These are phyloP conservation scores for Eurystomus gularis DNA, from an alignment of 2,113 vertebrate species.

Conservation along the genomic window DNA sequence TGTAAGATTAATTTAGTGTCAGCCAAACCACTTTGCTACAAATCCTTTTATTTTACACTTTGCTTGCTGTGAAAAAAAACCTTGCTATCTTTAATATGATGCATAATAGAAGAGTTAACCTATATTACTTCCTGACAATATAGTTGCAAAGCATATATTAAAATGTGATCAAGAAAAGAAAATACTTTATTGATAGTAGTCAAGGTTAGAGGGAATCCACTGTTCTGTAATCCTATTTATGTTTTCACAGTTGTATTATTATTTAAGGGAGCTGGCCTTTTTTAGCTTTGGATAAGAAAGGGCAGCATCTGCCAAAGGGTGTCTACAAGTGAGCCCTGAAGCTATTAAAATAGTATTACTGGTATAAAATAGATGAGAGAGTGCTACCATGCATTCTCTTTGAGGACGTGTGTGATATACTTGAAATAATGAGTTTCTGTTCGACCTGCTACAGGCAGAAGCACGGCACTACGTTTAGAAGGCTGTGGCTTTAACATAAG, in stretches of 20 bases:
- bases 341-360: background rate
- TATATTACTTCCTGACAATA: background rate
- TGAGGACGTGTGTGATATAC: background rate
- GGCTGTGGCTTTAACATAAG: background rate
- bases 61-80: background rate
- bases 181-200: background rate
- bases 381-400: background rate
- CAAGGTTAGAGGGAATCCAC: background rate
- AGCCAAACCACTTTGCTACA: conserved; percentile 43
- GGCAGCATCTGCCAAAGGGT: background rate
- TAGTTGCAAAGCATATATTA: background rate
- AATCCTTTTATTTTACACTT: conserved; percentile 44
- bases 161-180: background rate
- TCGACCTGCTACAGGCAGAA: background rate
- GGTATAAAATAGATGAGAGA: background rate
- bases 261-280: background rate
- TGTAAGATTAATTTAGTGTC: conserved; percentile 42
- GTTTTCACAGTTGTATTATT: background rate
- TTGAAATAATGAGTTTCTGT: background rate
- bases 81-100: conserved; percentile 1
- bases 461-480: background rate
- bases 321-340: background rate
- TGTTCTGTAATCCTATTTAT: background rate
- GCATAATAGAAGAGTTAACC: conserved; percentile 1
- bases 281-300: background rate